Evolutionary conservation across 2,888 invertebrate genomes (phyloP), one percentile per base, ranked within the genome.

Genomic region (Ferrisia virgata): DNA sequence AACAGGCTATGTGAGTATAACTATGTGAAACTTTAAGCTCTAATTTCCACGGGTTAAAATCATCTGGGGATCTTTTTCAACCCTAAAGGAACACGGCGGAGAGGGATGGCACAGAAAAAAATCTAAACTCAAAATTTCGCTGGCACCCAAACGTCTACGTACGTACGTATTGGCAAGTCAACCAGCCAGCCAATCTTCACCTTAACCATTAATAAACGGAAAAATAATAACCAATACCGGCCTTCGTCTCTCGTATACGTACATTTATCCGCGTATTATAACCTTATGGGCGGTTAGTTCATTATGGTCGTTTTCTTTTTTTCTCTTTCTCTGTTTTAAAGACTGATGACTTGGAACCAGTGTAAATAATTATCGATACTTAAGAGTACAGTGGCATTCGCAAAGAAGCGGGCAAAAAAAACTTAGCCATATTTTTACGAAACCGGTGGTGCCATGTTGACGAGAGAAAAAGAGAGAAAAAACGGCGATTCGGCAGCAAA

Each of bases 331-430:
- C n/a, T 11, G 11, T n/a, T n/a, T n/a, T n/a, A n/a, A n/a, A n/a
- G 28, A 64, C 64, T 72, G 72, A 72, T 72, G 72, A 72, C 72
- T 72, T 72, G n/a, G n/a, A n/a, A 72, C 72, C 33, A 33, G 33
- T 25, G 69, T 72, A n/a, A 72, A 31, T 72, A 28, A 64, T 64
- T 25, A 64, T 25, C 11, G 39, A 11, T 39, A 39, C 6, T 11
- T 5, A 64, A 22, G 28, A 53, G 4, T n/a, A n/a, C 53, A 28
- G 28, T 64, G 58, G 28, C 25, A 13, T 64, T 25, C 58, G 13
- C 22, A 11, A 25, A n/a, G n/a, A 9, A 28, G 58, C 13, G 11
- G n/a, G n/a, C n/a, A n/a, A n/a, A n/a, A n/a, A 28, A 28, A 64
- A 64, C 58, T 64, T 64, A 11, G 25, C 11, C 11, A 64, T 64